Evolutionary conservation across 2,888 invertebrate species (phyloP).

Genomic region (Incurvaria masculella): DNA sequence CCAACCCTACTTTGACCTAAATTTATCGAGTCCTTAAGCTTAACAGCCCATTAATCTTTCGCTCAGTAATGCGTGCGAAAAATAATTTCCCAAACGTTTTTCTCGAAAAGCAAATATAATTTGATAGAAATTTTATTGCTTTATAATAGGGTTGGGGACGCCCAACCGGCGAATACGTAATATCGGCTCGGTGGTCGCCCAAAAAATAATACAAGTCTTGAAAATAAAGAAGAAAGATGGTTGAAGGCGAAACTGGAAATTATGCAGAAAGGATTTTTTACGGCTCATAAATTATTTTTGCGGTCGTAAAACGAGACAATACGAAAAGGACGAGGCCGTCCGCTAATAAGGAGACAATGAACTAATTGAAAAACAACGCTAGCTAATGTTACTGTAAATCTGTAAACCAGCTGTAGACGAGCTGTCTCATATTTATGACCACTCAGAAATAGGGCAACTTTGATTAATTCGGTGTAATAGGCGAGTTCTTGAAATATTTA

Average conservation of each 20-base stretch:
- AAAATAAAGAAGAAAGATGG: background rate
- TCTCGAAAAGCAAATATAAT: background rate
- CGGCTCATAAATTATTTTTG: background rate
- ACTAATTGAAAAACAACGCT: conserved; percentile 1
- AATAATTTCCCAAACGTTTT: background rate
- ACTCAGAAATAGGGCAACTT: too few relatives aligned
- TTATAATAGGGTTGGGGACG: background rate
- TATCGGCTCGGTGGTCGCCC: background rate
- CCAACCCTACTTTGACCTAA: background rate
- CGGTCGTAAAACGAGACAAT: conserved; percentile 2
- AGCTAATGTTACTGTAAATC: too few relatives aligned
- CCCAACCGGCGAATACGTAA: background rate
- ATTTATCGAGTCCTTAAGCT: background rate
- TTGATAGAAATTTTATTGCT: background rate
- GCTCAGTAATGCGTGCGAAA: background rate
- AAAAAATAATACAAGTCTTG: background rate
- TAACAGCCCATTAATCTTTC: background rate
- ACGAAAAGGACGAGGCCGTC: background rate
- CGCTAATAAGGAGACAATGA: background rate
- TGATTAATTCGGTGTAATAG: too few relatives aligned
- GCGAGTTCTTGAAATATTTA: too few relatives aligned
- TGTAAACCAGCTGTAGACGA: too few relatives aligned
- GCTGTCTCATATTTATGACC: too few relatives aligned
- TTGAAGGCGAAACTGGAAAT: background rate
- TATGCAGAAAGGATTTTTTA: conserved; percentile 2